Base-by-base conservation (phyloP, 2,888 invertebrate genomes). In the Tanypteryx hageni region DNA sequence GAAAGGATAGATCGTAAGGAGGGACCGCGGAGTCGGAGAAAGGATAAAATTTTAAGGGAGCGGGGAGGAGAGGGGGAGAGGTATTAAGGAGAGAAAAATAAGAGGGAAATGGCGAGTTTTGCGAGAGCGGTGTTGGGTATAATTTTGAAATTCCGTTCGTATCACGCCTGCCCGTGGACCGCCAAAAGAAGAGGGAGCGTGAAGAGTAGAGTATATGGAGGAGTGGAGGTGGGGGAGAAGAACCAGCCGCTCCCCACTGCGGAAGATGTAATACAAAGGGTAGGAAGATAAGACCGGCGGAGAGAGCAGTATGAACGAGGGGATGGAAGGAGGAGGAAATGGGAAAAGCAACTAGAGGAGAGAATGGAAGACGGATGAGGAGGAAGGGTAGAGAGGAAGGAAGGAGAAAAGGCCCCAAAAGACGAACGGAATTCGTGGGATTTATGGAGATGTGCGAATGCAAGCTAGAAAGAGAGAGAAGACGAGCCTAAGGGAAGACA, bases 391-490 rank as follows among this genome's bases (percentile, higher is more conserved):
- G 11, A 18, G 0, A 68, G n/a, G 68, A 68, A 68, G 68, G 18
- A 68, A 68, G 64, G 68, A 22, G 76, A 27, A 1, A 44, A 44
- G 5, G 5, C 44, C 44, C 1, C 11, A 27, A 27, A 18, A 76
- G 76, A 27, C 27, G 9, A 76, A 27, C 76, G 76, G 22, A 76
- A 76, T 76, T 76, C 27, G 27, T 27, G 22, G 76, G 76, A 76
- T 76, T 76, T 76, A 76, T 76, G 76, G 76, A 76, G 76, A 76
- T 76, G 76, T 13, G 7, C 22, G 27, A 76, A 76, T 76, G 27
- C 27, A 76, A 13, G 76, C 76, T 13, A 22, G 22, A 68, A 18
- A 22, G 64, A 14, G 7, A 14, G 64, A 10, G 68, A 22, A 10
- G 44, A 5, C 44, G 44, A 44, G 44, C 44, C 5, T 13, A 27